Base-by-base conservation (phyloP, 2,797 vertebrate species). In the Pempheris klunzingeri region DNA sequence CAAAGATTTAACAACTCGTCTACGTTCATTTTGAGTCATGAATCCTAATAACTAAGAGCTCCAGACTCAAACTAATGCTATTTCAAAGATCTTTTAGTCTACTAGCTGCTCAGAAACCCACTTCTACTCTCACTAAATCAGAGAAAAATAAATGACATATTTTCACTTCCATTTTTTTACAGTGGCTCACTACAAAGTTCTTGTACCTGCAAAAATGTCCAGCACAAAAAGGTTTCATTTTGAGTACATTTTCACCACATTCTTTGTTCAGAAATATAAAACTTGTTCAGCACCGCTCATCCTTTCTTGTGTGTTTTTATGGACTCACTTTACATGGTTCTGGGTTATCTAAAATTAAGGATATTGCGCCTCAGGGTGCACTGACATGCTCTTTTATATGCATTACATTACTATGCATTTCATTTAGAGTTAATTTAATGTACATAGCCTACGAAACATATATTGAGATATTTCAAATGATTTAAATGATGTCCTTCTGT, bases 401-500 rank as follows among this genome's bases (percentile, higher is more conserved):
- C 2, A 63, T 32, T 15, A 62, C n/a, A n/a, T n/a, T n/a, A n/a
- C n/a, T n/a, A n/a, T n/a, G n/a, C n/a, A n/a, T n/a, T n/a, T n/a
- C n/a, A n/a, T n/a, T n/a, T n/a, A n/a, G n/a, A n/a, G n/a, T n/a
- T n/a, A n/a, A n/a, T n/a, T n/a, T n/a, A n/a, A n/a, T n/a, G n/a
- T n/a, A n/a, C n/a, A n/a, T n/a, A n/a, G n/a, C n/a, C n/a, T n/a
- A n/a, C n/a, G n/a, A n/a, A n/a, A 14, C 12, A 62, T 30, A 20
- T 55, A 28, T 43, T 46, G 1, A 9, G 12, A 58, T 30, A 47
- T 58, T 36, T 41, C 0, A 7, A 69, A 58, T 70, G 28, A 5
- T 0, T 46, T n/a, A 1, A 65, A 32, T 0, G 11, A 20, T 28
- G 52, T 28, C 1, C 0, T 11, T 2, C 38, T 7, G 18, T 43